Evolutionary conservation across 1,140 invertebrate species (phyloP).

Genomic region (Microplitis demolitor): DNA sequence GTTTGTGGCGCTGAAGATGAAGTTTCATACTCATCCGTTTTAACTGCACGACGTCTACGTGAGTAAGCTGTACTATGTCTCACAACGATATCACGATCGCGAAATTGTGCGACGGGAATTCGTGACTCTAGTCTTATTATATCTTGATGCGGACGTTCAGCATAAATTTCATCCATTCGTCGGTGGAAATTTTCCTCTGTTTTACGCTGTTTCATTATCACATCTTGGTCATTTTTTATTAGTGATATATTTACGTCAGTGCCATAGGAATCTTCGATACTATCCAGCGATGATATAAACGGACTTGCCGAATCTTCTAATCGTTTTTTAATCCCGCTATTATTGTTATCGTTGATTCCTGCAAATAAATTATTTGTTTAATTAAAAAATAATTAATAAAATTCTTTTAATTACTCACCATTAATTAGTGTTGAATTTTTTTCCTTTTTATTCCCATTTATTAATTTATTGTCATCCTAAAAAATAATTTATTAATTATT

Average conservation of each 20-base stretch:
- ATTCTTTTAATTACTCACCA: not conserved
- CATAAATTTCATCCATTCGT: constrained; percentile 34
- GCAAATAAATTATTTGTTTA: not conserved
- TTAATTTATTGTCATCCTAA: too few species aligned
- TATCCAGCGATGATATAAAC: constrained; percentile 13
- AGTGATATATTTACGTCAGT: constrained; percentile 1
- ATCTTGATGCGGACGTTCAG: constrained; percentile 3
- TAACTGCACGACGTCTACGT: constrained; percentile 30
- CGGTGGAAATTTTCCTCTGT: constrained; percentile 33
- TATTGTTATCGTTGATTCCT: not conserved
- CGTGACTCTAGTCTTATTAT: constrained; percentile 36
- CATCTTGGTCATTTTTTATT: constrained; percentile 26
- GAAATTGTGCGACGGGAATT: constrained; percentile 38
- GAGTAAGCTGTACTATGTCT: constrained; percentile 42
- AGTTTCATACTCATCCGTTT: constrained; percentile 21
- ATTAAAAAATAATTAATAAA: not conserved
- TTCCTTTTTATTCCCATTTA: too few species aligned
- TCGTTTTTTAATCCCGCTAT: not conserved
- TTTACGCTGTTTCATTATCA: constrained; percentile 32
- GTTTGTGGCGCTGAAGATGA: constrained; percentile 20
- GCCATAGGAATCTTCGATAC: constrained; percentile 12
- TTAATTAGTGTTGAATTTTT: not conserved
- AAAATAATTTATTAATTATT: too few species aligned
- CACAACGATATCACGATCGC: constrained; percentile 31
- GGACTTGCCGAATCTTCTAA: not conserved